phyloP scores from a whole-genome alignment of 2,888 invertebrate species.

The Trachelus tabidus region DNA sequence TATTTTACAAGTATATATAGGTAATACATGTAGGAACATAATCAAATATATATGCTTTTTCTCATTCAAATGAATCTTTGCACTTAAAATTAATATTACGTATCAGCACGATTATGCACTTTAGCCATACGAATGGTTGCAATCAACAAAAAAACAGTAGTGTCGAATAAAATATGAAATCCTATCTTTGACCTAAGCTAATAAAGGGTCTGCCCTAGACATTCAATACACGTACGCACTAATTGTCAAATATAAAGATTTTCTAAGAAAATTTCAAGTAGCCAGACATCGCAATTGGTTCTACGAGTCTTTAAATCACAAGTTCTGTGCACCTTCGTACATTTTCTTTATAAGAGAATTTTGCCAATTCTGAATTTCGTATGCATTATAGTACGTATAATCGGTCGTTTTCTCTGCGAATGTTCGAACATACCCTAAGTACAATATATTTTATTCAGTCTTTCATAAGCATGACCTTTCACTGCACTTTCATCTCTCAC shows the following conservation, averaged over 20 bases:
- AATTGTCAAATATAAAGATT: neutral
- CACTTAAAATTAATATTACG: neutral
- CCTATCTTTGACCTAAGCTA: neutral
- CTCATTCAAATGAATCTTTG: neutral
- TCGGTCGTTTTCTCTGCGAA: neutral
- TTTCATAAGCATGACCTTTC: conserved; percentile 31
- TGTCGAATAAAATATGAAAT: neutral
- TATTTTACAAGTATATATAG: conserved; percentile 8
- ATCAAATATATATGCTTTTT: conserved; percentile 6
- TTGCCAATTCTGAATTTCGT: neutral
- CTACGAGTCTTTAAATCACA: neutral
- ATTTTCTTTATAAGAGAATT: neutral
- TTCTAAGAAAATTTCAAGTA: neutral
- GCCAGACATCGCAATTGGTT: neutral
- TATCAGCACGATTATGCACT: conserved; percentile 3
- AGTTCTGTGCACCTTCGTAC: neutral
- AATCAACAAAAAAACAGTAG: neutral
- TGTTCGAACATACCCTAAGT: conserved; percentile 31
- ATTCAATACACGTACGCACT: neutral
- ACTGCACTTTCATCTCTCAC: neutral
- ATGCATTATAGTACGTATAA: neutral
- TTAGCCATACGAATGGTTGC: neutral
- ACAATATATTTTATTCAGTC: conserved; percentile 56
- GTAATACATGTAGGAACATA: conserved; percentile 14
- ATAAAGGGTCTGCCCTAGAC: neutral